Base-by-base conservation (phyloP, 2,888 invertebrate genomes). In the Pollenia amentaria region DNA sequence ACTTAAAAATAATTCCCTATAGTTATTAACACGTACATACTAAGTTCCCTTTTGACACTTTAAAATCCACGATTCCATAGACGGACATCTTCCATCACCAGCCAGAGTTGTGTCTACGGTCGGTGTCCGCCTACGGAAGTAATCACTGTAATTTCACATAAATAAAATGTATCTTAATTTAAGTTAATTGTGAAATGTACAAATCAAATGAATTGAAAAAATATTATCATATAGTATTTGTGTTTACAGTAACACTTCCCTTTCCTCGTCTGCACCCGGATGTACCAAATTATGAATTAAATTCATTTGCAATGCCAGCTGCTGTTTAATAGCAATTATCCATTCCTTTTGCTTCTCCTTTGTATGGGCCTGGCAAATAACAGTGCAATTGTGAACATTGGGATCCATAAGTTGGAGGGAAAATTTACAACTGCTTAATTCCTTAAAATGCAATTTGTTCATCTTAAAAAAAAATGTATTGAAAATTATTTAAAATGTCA, bases 381-480 rank as follows among this genome's bases (percentile, higher is more conserved):
- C 18, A 18, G 4, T 72, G 18, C 70, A 46, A n/a, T 55, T 44
- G 1, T 40, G 2, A 29, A 3, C 57, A 40, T 80, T 87, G 11
- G 76, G 76, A 72, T 72, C 42, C n/a, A 7, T 53, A 7, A 76
- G 65, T 40, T 72, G 40, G 11, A 87, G 60, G 1, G 46, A 60
- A 80, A 87, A 87, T 48, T 65, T 40, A 11, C 12, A n/a, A 12
- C 53, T 60, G 0, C 21, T 14, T 3, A 83, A 18, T 11, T 76
- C 83, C 29, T 72, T 80, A 7, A 84, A 1, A 3, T 72, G 53
- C 12, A 87, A 10, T 42, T 84, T 84, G 55, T 84, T 87, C 51
- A 87, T 69, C 87, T 87, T 55, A 8, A 46, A 77, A 14, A 8
- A 18, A 40, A 48, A 29, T 29, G 6, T 12, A 72, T 0, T 9